Conservation (phyloP, 2,888 invertebrate species). For the Atrina japonica region DNA sequence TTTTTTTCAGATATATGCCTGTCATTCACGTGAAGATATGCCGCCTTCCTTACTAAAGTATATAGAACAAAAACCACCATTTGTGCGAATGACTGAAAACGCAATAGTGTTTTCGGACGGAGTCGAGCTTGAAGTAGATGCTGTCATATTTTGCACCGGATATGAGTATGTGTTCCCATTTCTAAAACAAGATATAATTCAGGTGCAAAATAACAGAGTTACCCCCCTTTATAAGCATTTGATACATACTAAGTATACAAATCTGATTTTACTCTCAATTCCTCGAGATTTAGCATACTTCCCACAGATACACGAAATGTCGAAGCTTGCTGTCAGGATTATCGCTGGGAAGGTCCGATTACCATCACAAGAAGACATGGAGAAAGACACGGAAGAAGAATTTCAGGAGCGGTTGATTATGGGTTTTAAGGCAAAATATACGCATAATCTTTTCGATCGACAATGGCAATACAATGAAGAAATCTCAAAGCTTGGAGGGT, state of each 20-base stretch:
- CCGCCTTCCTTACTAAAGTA: constrained; percentile 54
- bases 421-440: constrained; percentile 87
- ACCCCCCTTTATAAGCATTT: constrained; percentile 92
- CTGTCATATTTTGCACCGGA: constrained; percentile 88
- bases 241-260: constrained; percentile 89
- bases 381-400: constrained; percentile 85
- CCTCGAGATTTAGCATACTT: constrained; percentile 91
- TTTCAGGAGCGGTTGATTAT: constrained; percentile 83
- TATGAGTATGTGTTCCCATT: constrained; percentile 90
- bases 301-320: constrained; percentile 87
- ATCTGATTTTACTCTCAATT: constrained; percentile 90
- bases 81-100: constrained; percentile 48
- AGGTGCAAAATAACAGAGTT: constrained; percentile 89
- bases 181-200: constrained; percentile 86
- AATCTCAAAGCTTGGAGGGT: constrained; percentile 85
- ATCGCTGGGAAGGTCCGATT: constrained; percentile 85
- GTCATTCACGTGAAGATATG: constrained; percentile 61
- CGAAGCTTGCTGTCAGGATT: constrained; percentile 81
- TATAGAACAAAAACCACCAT: constrained; percentile 66
- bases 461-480: constrained; percentile 87
- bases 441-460: constrained; percentile 86
- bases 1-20: constrained; percentile 65
- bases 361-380: constrained; percentile 86
- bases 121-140: constrained; percentile 84
- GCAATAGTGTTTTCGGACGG: constrained; percentile 83